Evolutionary conservation across 1,140 invertebrate genomes (phyloP).

Genomic region (Zaprionus kolodkinae): DNA sequence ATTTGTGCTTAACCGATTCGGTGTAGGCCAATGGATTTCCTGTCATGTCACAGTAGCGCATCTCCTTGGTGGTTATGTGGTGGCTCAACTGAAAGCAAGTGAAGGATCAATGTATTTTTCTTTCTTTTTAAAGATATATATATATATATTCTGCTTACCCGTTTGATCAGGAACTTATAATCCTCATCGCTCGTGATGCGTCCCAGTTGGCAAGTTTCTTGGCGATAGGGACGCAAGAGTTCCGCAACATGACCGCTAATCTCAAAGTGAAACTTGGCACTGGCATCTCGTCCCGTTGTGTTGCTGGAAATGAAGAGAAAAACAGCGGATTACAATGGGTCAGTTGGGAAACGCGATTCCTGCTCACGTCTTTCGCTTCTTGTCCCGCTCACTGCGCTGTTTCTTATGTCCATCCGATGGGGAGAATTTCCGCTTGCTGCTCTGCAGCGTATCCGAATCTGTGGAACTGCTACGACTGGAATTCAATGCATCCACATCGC

Average conservation of each 20-base stretch:
- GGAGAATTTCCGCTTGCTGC: conserved; percentile 55
- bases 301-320: conserved; percentile 9
- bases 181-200: conserved; percentile 95
- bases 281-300: conserved; percentile 83
- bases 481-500: conserved; percentile 80
- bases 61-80: conserved; percentile 97
- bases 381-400: conserved; percentile 51
- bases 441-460: conserved; percentile 5
- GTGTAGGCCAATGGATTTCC: conserved; percentile 92
- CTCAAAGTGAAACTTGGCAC: conserved; percentile 94
- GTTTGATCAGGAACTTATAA: conserved; percentile 97
- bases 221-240: conserved; percentile 95
- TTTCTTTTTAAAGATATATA: background rate
- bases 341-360: background rate
- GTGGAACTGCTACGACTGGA: conserved; percentile 53
- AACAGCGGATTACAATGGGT: background rate
- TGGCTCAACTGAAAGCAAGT: conserved; percentile 91
- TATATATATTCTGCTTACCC: conserved; percentile 88
- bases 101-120: background rate
- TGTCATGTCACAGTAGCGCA: conserved; percentile 95
- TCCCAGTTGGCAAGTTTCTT: conserved; percentile 91
- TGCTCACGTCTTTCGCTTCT: conserved; percentile 55
- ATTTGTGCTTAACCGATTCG: conserved; percentile 96
- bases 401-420: conserved; percentile 39
- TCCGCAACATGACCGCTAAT: conserved; percentile 96